These are phyloP conservation scores for Heptranchias perlo DNA, from an alignment of 2,113 vertebrate genomes.

Conservation along the genomic window DNA sequence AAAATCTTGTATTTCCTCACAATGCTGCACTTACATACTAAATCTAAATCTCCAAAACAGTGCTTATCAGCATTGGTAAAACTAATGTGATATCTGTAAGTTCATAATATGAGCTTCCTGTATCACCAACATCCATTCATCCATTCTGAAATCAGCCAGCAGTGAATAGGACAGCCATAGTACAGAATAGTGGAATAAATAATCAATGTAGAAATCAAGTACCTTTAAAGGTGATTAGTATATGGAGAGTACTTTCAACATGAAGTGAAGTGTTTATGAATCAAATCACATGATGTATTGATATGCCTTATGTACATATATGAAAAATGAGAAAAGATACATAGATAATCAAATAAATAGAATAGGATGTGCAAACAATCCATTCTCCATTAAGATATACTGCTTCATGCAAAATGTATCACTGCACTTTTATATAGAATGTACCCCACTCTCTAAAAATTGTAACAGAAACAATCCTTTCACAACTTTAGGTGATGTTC, in stretches of 20 bases:
- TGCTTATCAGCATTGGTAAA: background rate
- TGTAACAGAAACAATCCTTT: background rate
- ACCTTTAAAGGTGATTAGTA: no score
- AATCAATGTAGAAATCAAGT: background rate
- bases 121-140: background rate
- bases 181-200: background rate
- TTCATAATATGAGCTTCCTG: background rate
- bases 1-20: background rate
- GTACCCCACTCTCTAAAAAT: background rate
- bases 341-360: background rate
- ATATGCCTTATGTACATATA: background rate
- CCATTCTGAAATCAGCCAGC: background rate
- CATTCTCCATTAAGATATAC: background rate
- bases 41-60: background rate
- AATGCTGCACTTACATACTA: background rate
- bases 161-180: background rate
- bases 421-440: background rate
- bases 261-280: background rate
- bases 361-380: background rate
- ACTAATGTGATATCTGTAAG: background rate
- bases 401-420: background rate
- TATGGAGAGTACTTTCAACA: background rate
- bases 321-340: background rate
- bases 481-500: background rate
- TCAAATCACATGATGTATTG: background rate